A percentile compares a stretch with the other conserved stretches of the same genome.
Conservation (phyloP, 2,113 vertebrate genomes). For the Ceyx melanurus region DNA sequence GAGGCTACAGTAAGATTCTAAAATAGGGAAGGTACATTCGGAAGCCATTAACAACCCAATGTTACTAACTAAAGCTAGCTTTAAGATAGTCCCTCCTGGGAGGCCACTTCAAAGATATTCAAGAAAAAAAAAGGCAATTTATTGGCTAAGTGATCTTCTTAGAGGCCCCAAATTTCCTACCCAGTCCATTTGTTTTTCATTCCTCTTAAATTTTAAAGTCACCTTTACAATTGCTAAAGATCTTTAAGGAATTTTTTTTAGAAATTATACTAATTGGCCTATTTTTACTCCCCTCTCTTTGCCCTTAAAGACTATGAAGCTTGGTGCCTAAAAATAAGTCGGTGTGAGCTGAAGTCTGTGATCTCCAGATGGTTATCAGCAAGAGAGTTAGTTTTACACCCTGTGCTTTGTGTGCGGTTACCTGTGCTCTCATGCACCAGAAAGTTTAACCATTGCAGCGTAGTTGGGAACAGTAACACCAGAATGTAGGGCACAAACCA, state of each 20-base stretch:
- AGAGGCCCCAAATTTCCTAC: slow-evolving; percentile 54
- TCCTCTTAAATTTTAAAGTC: slow-evolving; percentile 64
- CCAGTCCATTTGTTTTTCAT: slow-evolving; percentile 57
- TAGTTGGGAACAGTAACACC: not conserved
- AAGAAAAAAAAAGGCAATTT: slow-evolving; percentile 62
- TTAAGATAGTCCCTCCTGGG: slow-evolving; percentile 30
- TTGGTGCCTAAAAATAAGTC: slow-evolving; percentile 68
- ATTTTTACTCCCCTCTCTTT: slow-evolving; percentile 66
- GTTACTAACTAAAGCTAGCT: slow-evolving; percentile 22
- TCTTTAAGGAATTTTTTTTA: slow-evolving; percentile 61
- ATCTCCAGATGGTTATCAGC: slow-evolving; percentile 55
- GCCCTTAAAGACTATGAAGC: slow-evolving; percentile 41
- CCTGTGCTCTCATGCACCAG: not conserved
- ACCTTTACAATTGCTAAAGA: slow-evolving; percentile 53
- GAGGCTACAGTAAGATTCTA: not conserved
- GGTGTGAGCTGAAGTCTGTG: slow-evolving; percentile 3
- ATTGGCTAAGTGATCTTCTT: slow-evolving; percentile 23
- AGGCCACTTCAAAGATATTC: slow-evolving; percentile 58
- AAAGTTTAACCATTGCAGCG: not conserved
- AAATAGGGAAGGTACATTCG: slow-evolving; percentile 43
- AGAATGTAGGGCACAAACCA: slow-evolving; percentile 20
- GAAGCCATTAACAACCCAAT: slow-evolving; percentile 46
- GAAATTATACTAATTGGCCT: slow-evolving; percentile 67
- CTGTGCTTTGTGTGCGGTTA: not conserved
- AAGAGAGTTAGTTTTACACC: slow-evolving; percentile 7